A percentile compares a stretch with the other conserved stretches of the same genome.
Evolutionary conservation across 1,140 invertebrate species (phyloP).

Genomic region (Zaprionus davidi): DNA sequence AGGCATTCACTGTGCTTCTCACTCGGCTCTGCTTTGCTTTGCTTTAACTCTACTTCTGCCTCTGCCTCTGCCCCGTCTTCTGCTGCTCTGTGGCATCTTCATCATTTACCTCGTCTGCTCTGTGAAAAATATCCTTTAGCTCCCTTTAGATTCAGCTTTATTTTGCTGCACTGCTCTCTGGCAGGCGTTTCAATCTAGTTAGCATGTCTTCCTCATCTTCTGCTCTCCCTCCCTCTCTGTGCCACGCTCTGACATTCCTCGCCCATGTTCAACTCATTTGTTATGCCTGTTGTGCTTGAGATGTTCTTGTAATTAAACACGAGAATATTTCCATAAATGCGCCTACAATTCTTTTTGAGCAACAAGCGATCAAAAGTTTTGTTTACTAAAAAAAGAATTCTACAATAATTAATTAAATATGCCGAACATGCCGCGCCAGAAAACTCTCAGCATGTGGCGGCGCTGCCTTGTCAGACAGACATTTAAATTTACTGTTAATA

Average conservation of each 20-base stretch:
- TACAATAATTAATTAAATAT: slow-evolving; percentile 79
- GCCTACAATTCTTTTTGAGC: slow-evolving; percentile 29
- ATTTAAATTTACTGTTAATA: slow-evolving; percentile 71
- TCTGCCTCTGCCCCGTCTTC: background rate
- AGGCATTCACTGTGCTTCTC: slow-evolving; percentile 22
- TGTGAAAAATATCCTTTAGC: slow-evolving; percentile 33
- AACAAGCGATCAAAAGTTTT: slow-evolving; percentile 16
- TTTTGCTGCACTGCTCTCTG: background rate
- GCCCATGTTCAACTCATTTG: slow-evolving; percentile 43
- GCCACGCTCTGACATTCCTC: background rate
- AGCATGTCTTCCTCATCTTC: slow-evolving; percentile 27
- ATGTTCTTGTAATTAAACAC: slow-evolving; percentile 74
- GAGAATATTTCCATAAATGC: slow-evolving; percentile 75
- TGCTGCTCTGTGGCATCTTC: slow-evolving; percentile 32
- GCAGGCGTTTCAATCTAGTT: slow-evolving; percentile 56
- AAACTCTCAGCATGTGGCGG: slow-evolving; percentile 60
- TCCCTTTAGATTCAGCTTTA: slow-evolving; percentile 17
- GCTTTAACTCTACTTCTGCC: too few relatives aligned
- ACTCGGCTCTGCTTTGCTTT: background rate
- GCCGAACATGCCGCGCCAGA: slow-evolving; percentile 56
- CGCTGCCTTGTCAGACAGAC: slow-evolving; percentile 19
- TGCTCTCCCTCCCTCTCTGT: background rate
- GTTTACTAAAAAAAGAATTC: slow-evolving; percentile 28
- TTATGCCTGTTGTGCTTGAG: slow-evolving; percentile 55
- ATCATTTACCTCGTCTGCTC: slow-evolving; percentile 39